Evolutionary conservation across 2,113 vertebrate species (phyloP).

Genomic region (Murina feae): DNA sequence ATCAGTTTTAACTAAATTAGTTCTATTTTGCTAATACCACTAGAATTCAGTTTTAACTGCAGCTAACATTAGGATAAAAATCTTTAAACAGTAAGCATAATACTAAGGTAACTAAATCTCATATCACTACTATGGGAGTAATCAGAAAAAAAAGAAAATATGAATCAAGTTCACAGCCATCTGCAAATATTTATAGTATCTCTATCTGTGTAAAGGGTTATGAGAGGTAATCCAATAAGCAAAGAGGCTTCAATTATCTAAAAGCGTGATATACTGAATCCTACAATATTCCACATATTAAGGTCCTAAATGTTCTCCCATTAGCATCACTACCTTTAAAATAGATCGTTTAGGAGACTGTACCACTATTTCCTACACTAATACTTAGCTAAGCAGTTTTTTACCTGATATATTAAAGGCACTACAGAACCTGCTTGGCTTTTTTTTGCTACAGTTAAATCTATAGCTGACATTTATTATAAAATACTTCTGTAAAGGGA

Average conservation of each 20-base stretch:
- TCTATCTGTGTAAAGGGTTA: neutral
- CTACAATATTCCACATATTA: neutral
- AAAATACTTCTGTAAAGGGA: constrained; percentile 73
- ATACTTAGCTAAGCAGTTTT: constrained; percentile 74
- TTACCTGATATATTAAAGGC: constrained; percentile 71
- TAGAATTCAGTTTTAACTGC: constrained; percentile 10
- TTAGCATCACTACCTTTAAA: constrained; percentile 35
- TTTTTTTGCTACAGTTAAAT: constrained; percentile 76
- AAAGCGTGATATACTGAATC: neutral
- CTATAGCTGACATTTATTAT: constrained; percentile 81
- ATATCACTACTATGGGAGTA: neutral
- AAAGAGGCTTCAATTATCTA: constrained; percentile 8
- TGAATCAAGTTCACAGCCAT: constrained; percentile 41
- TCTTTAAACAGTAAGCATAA: constrained; percentile 27
- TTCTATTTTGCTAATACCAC: constrained; percentile 9
- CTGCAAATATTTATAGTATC: constrained; percentile 37
- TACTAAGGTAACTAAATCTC: constrained; percentile 20
- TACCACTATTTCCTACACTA: constrained; percentile 54
- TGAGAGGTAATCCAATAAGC: neutral
- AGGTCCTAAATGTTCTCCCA: neutral
- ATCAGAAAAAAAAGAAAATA: constrained; percentile 32
- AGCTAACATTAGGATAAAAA: neutral
- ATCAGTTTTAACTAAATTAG: neutral
- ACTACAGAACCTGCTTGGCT: constrained; percentile 41
- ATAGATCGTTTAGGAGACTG: constrained; percentile 23